Evolutionary conservation across 2,888 invertebrate species (phyloP), one percentile per base, ranked within the genome.

Genomic region (Seladonia tumulorum): DNA sequence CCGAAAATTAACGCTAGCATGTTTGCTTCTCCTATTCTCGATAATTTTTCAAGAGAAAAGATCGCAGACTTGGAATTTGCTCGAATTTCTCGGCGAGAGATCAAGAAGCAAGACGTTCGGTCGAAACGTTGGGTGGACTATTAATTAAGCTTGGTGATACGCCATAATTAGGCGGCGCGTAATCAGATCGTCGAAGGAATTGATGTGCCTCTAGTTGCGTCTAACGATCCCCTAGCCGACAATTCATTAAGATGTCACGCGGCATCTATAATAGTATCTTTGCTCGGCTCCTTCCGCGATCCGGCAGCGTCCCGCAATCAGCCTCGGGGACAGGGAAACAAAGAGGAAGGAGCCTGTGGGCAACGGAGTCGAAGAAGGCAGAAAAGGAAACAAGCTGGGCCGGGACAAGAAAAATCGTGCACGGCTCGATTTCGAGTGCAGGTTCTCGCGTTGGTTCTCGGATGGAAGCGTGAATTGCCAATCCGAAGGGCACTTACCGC

Each of bases 191-290:
- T 89, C 89, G 92, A 91, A 90, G 86, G 87, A 87, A 86, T 86
- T 91, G 92, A 92, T 93, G 93, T 92, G 91, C 91, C 92, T 93
- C 93, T 92, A 90, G 92, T 92, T 92, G 90, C 90, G 91, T 89
- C 90, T 92, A 93, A 94, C 93, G 93, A 93, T 93, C 92, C 94
- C 93, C 94, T 91, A 85, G 93, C 92, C 91, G 92, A 93, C 92
- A 91, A 94, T 94, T 92, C 93, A 93, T 94, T 94, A 94, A 91
- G 84, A 72, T 72, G 68, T 87, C 82, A 42, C 53, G 35, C 16
- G 25, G n/a, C 57, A n/a, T 49, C 29, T 3, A 35, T 29, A 29
- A 29, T 63, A 16, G 42, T 73, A 76, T 78, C 82, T 81, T 75
- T 14, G 25, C 78, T 49, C 66, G 79, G n/a, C 63, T 72, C 71